These are phyloP conservation scores for Thyatira batis DNA, from an alignment of 2,888 invertebrate species.

Conservation along the genomic window DNA sequence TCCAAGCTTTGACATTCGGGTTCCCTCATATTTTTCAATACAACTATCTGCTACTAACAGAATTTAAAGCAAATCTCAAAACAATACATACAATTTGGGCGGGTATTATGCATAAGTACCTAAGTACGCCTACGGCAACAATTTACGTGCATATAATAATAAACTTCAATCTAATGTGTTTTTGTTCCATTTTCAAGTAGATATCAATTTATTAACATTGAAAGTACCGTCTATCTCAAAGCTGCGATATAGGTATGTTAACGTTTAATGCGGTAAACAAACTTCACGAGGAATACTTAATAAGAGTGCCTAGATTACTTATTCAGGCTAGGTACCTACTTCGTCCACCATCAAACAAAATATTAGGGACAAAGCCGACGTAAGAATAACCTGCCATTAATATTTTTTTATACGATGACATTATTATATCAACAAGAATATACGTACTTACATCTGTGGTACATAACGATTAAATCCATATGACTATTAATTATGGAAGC, in stretches of 20 bases:
- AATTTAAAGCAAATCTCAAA: no score
- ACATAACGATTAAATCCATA: slow-evolving; percentile 32
- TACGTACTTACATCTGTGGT: not conserved
- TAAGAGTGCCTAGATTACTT: not conserved
- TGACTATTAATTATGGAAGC: slow-evolving; percentile 59
- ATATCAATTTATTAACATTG: not conserved
- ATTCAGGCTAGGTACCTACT: not conserved
- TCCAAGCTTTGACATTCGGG: no score
- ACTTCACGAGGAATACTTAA: not conserved
- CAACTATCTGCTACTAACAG: no score
- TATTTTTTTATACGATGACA: not conserved
- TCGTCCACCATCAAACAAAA: not conserved
- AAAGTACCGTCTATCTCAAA: not conserved
- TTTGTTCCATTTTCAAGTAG: not conserved
- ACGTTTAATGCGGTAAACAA: not conserved
- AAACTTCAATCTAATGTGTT: not conserved
- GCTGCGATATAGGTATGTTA: not conserved
- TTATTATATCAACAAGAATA: not conserved
- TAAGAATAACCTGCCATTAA: not conserved
- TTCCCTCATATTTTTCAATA: no score
- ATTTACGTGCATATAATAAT: not conserved
- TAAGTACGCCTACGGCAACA: not conserved
- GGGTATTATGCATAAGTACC: no score
- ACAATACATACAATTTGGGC: no score
- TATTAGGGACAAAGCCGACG: not conserved